phyloP scores from a whole-genome alignment of 2,113 vertebrate genomes.

The Trachemys scripta region DNA sequence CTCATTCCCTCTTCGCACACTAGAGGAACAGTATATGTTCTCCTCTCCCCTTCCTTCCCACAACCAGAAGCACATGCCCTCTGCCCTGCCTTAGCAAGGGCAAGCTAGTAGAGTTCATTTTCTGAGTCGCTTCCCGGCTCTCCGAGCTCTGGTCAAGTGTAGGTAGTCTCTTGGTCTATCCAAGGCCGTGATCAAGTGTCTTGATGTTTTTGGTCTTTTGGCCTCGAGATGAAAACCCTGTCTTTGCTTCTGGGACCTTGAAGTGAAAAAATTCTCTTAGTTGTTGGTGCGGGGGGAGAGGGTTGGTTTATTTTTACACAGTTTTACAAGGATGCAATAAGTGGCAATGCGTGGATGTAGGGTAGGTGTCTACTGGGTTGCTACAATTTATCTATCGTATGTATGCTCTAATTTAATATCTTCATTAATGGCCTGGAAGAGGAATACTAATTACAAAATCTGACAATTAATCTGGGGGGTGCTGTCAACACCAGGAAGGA shows the following conservation, averaged over 20 bases:
- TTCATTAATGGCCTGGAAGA: constrained; percentile 20
- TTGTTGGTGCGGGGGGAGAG: not conserved
- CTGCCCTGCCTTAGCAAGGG: not conserved
- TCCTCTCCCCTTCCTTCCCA: not conserved
- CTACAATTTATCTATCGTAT: not conserved
- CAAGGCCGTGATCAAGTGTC: too few species aligned
- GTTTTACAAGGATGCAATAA: not conserved
- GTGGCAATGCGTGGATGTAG: not conserved
- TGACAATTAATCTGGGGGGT: not conserved
- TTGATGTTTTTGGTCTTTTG: too few species aligned
- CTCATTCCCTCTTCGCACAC: not conserved
- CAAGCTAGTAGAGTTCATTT: not conserved
- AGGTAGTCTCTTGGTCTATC: too few species aligned
- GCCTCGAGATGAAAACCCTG: too few species aligned
- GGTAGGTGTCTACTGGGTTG: not conserved
- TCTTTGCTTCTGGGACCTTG: too few species aligned
- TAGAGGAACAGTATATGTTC: not conserved
- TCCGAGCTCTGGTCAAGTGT: too few species aligned
- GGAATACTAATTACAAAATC: not conserved
- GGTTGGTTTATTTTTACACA: not conserved
- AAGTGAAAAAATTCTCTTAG: not conserved
- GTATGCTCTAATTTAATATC: not conserved
- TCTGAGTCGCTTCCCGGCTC: not conserved
- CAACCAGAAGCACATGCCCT: not conserved
- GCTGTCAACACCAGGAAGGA: not conserved